phyloP scores from a whole-genome alignment of 2,888 invertebrate genomes.

The Nebria brevicollis region DNA sequence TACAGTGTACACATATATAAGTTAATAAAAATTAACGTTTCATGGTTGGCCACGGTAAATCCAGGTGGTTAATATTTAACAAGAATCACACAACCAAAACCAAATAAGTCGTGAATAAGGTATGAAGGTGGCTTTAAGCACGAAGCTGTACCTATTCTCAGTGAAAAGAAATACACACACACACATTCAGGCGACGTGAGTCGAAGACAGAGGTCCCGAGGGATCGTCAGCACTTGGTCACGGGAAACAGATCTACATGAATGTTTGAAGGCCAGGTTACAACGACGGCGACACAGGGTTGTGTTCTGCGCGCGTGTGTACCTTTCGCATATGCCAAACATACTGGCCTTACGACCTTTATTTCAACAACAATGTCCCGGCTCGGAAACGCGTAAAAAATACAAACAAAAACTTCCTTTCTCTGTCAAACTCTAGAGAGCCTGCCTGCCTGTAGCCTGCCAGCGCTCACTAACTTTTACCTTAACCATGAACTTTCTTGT shows the following conservation, averaged over 20 bases:
- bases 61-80: constrained; percentile 34
- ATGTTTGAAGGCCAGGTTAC: constrained; percentile 32
- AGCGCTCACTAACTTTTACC: neutral
- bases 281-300: neutral
- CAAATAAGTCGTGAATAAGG: constrained; percentile 41
- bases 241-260: constrained; percentile 35
- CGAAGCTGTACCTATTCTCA: neutral
- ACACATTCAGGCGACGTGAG: neutral
- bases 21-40: constrained; percentile 31
- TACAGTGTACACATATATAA: constrained; percentile 8
- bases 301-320: constrained; percentile 2
- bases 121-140: constrained; percentile 24
- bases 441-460: neutral
- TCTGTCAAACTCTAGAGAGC: neutral
- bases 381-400: neutral
- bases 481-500: constrained; percentile 2
- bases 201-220: constrained; percentile 38
- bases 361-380: constrained; percentile 11
- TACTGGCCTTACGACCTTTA: constrained; percentile 22
- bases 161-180: neutral
- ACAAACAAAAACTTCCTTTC: neutral
- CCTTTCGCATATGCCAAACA: constrained; percentile 3
- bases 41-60: constrained; percentile 8
- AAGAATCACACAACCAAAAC: constrained; percentile 40
- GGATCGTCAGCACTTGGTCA: constrained; percentile 29